Base-by-base conservation (phyloP, 2,888 invertebrate genomes). In the Dryadula phaetusa region DNA sequence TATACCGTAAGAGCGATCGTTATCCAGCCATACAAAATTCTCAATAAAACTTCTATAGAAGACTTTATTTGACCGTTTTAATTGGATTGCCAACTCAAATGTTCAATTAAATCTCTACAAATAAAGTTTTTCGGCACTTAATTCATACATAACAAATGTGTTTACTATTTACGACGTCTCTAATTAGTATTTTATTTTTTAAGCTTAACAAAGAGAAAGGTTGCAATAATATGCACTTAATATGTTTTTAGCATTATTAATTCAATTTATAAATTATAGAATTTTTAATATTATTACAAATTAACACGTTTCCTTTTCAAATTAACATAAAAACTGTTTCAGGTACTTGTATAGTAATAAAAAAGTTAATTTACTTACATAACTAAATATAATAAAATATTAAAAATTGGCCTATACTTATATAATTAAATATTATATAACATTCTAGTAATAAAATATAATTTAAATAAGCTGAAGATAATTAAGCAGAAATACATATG, bases 81-180 rank as follows among this genome's bases (percentile, higher is more conserved):
- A 76, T 79, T 82, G 74, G 69, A 65, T 70, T 72, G 71, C 70
- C 68, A 72, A 81, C 76, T 77, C 70, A 75, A 74, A 74, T 75
- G 71, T 75, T 74, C 76, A 77, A 82, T 79, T 79, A 78, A 76
- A 74, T 74, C 68, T 66, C 64, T 66, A 65, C 37, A 56, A 72
- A 58, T 34, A 58, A 62, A 66, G 62, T 20, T 65, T 25, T 44
- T 28, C 49, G 20, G 40, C 28, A 49, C 58, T 64, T 58, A 37
- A 64, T 58, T 40, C 49, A 58, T 40, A 49, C 25, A 32, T n/a
- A 40, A 64, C 58, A n/a, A 64, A 58, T 49, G 28, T 44, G 47
- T 22, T 18, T 25, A 8, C 40, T 58, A 18, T 58, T 40, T 49
- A 42, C 14, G 40, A 32, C 3, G 14, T 18, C 2, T 56, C 5